Percentiles rank a stretch among this genome's conserved stretches.
Evolutionary conservation across 2,888 invertebrate species (phyloP).

Genomic region (Monoplex corrugatus): DNA sequence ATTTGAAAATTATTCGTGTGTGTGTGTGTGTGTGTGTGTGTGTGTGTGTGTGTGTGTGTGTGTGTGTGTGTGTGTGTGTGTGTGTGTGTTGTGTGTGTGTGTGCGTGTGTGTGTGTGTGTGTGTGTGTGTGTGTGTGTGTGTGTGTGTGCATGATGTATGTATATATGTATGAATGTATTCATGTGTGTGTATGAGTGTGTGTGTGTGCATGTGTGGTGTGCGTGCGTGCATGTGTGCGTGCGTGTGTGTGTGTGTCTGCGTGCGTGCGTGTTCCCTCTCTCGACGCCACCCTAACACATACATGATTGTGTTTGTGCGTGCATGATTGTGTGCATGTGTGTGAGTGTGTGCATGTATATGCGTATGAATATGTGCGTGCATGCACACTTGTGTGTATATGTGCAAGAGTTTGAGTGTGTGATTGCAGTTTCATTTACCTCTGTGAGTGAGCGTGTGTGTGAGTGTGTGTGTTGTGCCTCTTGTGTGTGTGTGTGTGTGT

Average conservation of each 20-base stretch:
- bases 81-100: conserved; percentile 3
- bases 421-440: background rate
- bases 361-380: conserved; percentile 32
- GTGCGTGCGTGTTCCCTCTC: background rate
- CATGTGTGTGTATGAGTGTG: too few relatives aligned
- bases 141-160: too few relatives aligned
- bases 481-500: conserved; percentile 38
- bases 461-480: conserved; percentile 11
- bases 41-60: too few relatives aligned
- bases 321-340: background rate
- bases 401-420: background rate
- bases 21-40: too few relatives aligned
- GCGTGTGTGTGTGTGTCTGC: conserved; percentile 19
- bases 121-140: conserved; percentile 40
- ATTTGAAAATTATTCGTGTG: too few relatives aligned
- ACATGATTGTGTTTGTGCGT: too few relatives aligned
- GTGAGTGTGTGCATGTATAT: conserved; percentile 17
- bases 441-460: conserved; percentile 9
- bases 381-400: background rate
- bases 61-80: too few relatives aligned
- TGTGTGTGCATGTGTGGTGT: background rate
- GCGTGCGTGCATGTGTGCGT: background rate
- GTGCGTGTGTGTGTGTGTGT: background rate
- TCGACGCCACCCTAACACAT: too few relatives aligned
- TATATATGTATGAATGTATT: too few relatives aligned